Conservation (phyloP, 2,888 invertebrate species). For the Sarcophaga subvicina region DNA sequence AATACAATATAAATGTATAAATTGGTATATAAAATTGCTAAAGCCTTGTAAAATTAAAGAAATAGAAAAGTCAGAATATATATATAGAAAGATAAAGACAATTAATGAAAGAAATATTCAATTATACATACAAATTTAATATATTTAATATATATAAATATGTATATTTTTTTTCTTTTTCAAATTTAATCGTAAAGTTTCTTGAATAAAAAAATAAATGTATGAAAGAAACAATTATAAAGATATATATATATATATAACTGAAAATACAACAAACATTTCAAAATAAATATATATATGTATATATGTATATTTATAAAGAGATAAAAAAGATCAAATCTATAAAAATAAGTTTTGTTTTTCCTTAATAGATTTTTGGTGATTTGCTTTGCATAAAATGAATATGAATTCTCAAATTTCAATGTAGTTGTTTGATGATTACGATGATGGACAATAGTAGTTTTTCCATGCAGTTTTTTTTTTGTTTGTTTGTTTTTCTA, state of each 20-base stretch:
- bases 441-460: conserved; percentile 1
- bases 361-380: conserved; percentile 63
- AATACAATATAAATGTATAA: conserved; percentile 66
- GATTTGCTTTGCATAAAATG: conserved; percentile 62
- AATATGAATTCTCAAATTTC: conserved; percentile 42
- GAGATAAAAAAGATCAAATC: conserved; percentile 37
- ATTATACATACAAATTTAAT: conserved; percentile 1
- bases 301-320: neutral
- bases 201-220: conserved; percentile 25
- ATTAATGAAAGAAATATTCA: conserved; percentile 20
- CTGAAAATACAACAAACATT: conserved; percentile 23
- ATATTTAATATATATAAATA: conserved; percentile 8
- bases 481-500: conserved; percentile 11
- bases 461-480: conserved; percentile 7
- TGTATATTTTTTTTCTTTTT: neutral
- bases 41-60: conserved; percentile 52
- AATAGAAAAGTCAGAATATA: conserved; percentile 28
- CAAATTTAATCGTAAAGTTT: neutral
- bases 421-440: conserved; percentile 15
- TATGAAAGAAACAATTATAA: conserved; percentile 25
- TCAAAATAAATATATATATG: conserved; percentile 7
- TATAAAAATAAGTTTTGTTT: conserved; percentile 43
- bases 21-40: conserved; percentile 61
- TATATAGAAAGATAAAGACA: conserved; percentile 5
- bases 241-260: neutral